Evolutionary conservation across 2,888 invertebrate species (phyloP), one percentile per base, ranked within the genome.

Genomic region (Rhaphigaster nebulosa): DNA sequence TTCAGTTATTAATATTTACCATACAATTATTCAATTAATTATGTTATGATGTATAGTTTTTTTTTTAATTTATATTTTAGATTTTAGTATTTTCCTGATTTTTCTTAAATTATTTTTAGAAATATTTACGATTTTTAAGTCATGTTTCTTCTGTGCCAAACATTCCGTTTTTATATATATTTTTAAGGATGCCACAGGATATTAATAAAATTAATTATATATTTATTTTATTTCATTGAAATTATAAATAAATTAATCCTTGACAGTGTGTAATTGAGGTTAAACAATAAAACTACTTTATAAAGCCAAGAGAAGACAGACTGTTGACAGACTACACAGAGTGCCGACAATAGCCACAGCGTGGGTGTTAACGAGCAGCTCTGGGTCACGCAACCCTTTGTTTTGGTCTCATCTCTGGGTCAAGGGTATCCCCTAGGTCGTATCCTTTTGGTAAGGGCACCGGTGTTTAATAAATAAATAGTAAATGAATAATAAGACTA

Each of bases 351-450:
- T 50, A 84, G 84, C 41, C n/a, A 84, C 26, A n/a, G 84, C 26
- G 84, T 84, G 84, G 84, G 84, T 45, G 84, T 84, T 84, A 45
- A 84, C 45, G 84, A 50, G 84, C 1, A 0, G 41, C 23, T n/a
- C 41, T n/a, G n/a, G 84, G 20, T 45, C 84, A 84, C 84, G 84
- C 84, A 84, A 84, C 84, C 84, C 84, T 84, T 84, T 84, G 84
- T 84, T 84, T 84, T 45, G 84, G 84, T 84, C 13, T 38, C 8
- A 1, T 45, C 84, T 45, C 84, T 84, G 45, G 84, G 84, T 84
- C 84, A 84, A 41, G 41, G 84, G 10, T 34, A 2, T 1, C 8
- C 34, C 23, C 70, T 76, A 76, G 70, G 34, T 38, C 70, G 34
- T 76, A 20, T 18, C 34, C 70, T 76, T 15, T 12, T 20, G 1